Conservation (phyloP, 2,888 invertebrate genomes). For the Volucella inflata region DNA sequence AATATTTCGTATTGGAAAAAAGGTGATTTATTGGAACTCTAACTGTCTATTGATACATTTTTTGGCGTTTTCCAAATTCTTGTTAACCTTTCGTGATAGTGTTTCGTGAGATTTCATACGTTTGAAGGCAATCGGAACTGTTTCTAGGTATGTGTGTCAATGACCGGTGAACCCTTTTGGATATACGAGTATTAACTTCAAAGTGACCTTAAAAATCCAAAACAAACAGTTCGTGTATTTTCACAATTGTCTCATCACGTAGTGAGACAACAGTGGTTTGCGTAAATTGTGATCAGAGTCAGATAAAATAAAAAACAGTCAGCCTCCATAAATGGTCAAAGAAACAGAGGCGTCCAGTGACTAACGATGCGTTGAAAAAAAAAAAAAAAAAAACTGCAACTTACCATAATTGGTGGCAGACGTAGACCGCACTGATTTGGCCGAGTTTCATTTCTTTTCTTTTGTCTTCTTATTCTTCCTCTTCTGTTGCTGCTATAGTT, state of each 20-base stretch:
- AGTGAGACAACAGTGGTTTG: conserved; percentile 38
- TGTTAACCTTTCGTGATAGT: conserved; percentile 10
- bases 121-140: neutral
- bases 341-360: neutral
- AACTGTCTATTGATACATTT: neutral
- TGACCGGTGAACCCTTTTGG: conserved; percentile 34
- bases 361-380: neutral
- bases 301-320: neutral
- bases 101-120: neutral
- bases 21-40: conserved; percentile 51
- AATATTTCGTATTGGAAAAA: conserved; percentile 28
- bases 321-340: conserved; percentile 8
- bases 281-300: conserved; percentile 25
- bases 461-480: neutral
- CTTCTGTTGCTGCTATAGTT: neutral
- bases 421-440: conserved; percentile 50
- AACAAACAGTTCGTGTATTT: conserved; percentile 29
- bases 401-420: conserved; percentile 49
- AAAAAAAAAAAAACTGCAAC: conserved; percentile 23
- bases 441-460: conserved; percentile 52
- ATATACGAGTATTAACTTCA: neutral
- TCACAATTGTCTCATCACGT: conserved; percentile 24
- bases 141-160: conserved; percentile 39
- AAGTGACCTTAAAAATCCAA: conserved; percentile 54
- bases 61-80: neutral